phyloP scores from a whole-genome alignment of 2,888 invertebrate genomes.

The Drosophila hawaiiensis region DNA sequence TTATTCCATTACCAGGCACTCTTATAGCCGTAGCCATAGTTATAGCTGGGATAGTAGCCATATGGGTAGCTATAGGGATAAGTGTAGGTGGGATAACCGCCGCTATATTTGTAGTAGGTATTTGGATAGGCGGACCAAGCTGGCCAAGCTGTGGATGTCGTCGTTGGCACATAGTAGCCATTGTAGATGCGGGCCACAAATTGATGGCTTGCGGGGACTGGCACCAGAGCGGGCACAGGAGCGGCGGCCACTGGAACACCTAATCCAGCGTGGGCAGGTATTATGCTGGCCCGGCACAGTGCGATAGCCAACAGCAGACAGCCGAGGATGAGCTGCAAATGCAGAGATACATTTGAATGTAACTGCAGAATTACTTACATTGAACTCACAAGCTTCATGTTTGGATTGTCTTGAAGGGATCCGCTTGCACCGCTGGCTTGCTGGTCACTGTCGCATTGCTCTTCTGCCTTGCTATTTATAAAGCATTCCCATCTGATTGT shows the following conservation, averaged over 20 bases:
- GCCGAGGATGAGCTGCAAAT: conserved; percentile 19
- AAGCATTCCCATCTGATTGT: conserved; percentile 25
- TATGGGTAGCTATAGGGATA: conserved; percentile 61
- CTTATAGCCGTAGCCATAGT: conserved; percentile 68
- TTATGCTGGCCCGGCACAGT: conserved; percentile 54
- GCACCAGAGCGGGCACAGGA: conserved; percentile 64
- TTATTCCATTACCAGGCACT: conserved; percentile 57
- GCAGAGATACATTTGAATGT: neutral
- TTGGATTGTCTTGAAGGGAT: conserved; percentile 12
- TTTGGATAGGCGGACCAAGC: conserved; percentile 45
- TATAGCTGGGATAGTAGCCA: conserved; percentile 56
- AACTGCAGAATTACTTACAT: neutral
- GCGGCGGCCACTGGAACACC: conserved; percentile 31
- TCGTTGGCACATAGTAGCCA: conserved; percentile 70
- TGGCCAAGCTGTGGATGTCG: conserved; percentile 46
- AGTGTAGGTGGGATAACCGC: conserved; percentile 56
- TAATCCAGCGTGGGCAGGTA: conserved; percentile 55
- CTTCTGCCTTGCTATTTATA: conserved; percentile 39
- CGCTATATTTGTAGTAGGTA: conserved; percentile 57
- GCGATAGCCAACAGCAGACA: conserved; percentile 39
- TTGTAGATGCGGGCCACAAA: conserved; percentile 81
- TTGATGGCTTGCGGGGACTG: conserved; percentile 77
- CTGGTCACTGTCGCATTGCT: conserved; percentile 46
- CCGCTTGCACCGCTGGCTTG: conserved; percentile 19
- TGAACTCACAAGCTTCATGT: conserved; percentile 62